These are phyloP conservation scores for Passer montanus DNA, from an alignment of 2,113 vertebrate species.

Conservation along the genomic window DNA sequence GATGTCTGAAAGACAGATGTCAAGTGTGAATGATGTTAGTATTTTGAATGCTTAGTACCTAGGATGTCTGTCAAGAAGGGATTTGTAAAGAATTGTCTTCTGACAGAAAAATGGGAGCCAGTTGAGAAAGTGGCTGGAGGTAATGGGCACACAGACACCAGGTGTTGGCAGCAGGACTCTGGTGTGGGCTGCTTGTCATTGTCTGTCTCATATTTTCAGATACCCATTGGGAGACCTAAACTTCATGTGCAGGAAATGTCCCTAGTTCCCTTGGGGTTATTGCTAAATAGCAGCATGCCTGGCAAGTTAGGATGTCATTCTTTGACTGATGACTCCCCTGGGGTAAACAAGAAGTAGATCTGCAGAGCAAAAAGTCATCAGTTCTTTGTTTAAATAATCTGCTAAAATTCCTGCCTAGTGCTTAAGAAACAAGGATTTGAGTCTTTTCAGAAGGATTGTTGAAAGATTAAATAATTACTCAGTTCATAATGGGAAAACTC, in stretches of 20 bases:
- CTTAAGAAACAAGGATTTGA: neutral
- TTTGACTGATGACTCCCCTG: conserved; percentile 14
- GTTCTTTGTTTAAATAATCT: conserved; percentile 25
- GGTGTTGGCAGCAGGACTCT: neutral
- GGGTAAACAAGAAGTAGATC: conserved; percentile 30
- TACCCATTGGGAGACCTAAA: neutral
- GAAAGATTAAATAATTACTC: conserved; percentile 32
- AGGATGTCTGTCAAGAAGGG: neutral
- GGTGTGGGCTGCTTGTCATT: neutral
- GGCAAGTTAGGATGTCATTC: neutral
- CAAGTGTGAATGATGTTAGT: neutral
- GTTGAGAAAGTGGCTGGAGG: neutral
- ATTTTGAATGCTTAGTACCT: neutral
- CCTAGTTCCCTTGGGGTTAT: neutral
- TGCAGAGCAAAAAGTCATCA: neutral
- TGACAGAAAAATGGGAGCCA: neutral
- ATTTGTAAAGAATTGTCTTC: neutral
- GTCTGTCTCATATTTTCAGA: neutral
- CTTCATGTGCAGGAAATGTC: conserved; percentile 16
- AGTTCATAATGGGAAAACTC: neutral
- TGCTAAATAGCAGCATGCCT: neutral
- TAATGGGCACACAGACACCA: neutral
- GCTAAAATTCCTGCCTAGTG: neutral
- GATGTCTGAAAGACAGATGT: neutral
- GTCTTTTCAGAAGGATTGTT: neutral